These are phyloP conservation scores for Epirrita christyi DNA, from an alignment of 2,888 invertebrate genomes.

Conservation along the genomic window DNA sequence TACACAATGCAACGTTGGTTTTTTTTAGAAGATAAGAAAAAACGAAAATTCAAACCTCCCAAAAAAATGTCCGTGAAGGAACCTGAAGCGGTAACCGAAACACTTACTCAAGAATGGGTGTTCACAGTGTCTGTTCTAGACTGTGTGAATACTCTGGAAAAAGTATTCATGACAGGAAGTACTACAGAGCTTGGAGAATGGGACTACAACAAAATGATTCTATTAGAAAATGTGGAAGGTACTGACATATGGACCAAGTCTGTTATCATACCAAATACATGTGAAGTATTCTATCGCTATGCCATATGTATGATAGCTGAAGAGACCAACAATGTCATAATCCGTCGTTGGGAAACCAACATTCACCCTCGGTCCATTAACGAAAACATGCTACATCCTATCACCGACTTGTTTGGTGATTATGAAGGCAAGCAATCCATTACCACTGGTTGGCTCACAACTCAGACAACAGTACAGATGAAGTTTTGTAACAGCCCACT, in stretches of 20 bases:
- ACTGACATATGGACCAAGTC: conserved; percentile 86
- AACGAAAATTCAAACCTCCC: conserved; percentile 53
- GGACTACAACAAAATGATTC: conserved; percentile 85
- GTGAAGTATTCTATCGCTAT: conserved; percentile 90
- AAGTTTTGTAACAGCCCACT: conserved; percentile 93
- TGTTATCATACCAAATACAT: conserved; percentile 87
- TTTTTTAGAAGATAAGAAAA: conserved; percentile 83
- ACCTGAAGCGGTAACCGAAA: conserved; percentile 48
- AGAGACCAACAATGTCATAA: conserved; percentile 82
- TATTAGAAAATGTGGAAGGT: conserved; percentile 76
- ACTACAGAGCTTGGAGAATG: conserved; percentile 89
- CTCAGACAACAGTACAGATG: conserved; percentile 92
- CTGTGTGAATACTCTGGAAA: conserved; percentile 85
- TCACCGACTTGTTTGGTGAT: conserved; percentile 88
- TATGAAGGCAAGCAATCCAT: conserved; percentile 84
- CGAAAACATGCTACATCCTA: conserved; percentile 68
- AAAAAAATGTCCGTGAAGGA: conserved; percentile 60
- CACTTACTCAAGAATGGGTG: conserved; percentile 63
- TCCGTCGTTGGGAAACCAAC: conserved; percentile 93
- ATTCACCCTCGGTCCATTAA: conserved; percentile 87
- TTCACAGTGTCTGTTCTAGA: conserved; percentile 80
- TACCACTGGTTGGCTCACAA: conserved; percentile 93
- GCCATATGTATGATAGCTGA: conserved; percentile 89
- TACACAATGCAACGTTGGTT: conserved; percentile 87
- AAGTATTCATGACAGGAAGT: conserved; percentile 89